A percentile compares a stretch with the other conserved stretches of the same genome.
These are phyloP conservation scores for Monarcha castaneiventris DNA, from an alignment of 2,113 vertebrate genomes.

Conservation along the genomic window DNA sequence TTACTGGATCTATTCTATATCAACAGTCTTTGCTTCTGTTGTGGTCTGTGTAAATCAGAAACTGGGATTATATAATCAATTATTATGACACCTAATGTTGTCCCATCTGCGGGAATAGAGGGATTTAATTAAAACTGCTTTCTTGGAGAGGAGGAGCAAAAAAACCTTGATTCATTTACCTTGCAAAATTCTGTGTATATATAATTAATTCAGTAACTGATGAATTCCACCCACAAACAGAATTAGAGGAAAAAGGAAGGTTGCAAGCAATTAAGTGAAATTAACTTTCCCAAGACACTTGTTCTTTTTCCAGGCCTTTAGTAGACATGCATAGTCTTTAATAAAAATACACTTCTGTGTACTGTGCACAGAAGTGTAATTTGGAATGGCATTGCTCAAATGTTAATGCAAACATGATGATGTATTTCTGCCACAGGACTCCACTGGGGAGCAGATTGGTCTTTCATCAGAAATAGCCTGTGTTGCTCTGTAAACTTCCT, in stretches of 20 bases:
- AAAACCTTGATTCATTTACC: background rate
- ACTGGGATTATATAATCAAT: background rate
- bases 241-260: background rate
- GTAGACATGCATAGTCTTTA: background rate
- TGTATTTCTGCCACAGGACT: background rate
- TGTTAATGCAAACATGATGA: background rate
- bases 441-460: background rate
- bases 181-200: background rate
- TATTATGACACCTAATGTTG: background rate
- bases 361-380: background rate
- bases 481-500: background rate
- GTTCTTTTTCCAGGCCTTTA: background rate
- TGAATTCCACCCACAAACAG: background rate
- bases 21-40: background rate
- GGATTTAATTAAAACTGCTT: background rate
- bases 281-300: background rate
- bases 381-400: background rate
- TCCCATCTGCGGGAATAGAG: background rate
- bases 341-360: background rate
- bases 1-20: background rate
- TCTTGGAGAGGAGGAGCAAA: background rate
- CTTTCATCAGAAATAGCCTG: background rate
- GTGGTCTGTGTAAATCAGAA: constrained; percentile 11
- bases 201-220: background rate
- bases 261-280: background rate